Evolutionary conservation across 1,140 invertebrate genomes (phyloP).

Genomic region (Cydia fagiglandana): DNA sequence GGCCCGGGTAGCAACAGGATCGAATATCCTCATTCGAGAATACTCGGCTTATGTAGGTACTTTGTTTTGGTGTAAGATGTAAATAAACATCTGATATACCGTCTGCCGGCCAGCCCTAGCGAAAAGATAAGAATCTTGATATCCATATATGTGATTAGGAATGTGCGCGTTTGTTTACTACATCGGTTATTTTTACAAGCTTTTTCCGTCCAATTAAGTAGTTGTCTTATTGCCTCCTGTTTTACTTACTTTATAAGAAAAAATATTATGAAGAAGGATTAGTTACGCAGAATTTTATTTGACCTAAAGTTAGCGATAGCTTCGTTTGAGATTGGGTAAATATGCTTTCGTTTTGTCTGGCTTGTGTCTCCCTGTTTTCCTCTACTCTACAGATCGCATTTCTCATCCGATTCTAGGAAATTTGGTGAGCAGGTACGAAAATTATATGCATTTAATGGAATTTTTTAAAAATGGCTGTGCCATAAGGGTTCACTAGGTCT

Average conservation of each 20-base stretch:
- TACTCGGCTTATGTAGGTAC: background rate
- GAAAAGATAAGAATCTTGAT: conserved; percentile 29
- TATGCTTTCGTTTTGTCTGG: too few species aligned
- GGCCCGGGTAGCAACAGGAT: conserved; percentile 16
- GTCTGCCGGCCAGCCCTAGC: conserved; percentile 3
- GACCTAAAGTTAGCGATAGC: too few species aligned
- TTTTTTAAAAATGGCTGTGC: too few species aligned
- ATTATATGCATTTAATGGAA: too few species aligned
- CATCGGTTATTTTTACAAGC: conserved; percentile 18
- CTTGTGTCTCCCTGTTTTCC: too few species aligned
- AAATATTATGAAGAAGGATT: background rate
- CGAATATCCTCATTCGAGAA: conserved; percentile 11
- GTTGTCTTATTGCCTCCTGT: background rate
- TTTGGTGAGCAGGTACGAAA: too few species aligned
- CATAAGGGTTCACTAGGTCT: too few species aligned
- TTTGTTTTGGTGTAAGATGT: conserved; percentile 16
- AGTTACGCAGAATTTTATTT: background rate
- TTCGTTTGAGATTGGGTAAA: too few species aligned
- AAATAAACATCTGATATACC: conserved; percentile 23
- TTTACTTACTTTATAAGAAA: background rate
- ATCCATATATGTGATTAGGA: conserved; percentile 19
- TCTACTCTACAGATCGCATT: too few species aligned
- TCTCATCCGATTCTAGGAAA: too few species aligned
- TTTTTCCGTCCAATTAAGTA: conserved; percentile 11
- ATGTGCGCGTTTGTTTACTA: conserved; percentile 29